Evolutionary conservation across 2,888 invertebrate species (phyloP), one percentile per base, ranked within the genome.

Genomic region (Tribolium freemani): DNA sequence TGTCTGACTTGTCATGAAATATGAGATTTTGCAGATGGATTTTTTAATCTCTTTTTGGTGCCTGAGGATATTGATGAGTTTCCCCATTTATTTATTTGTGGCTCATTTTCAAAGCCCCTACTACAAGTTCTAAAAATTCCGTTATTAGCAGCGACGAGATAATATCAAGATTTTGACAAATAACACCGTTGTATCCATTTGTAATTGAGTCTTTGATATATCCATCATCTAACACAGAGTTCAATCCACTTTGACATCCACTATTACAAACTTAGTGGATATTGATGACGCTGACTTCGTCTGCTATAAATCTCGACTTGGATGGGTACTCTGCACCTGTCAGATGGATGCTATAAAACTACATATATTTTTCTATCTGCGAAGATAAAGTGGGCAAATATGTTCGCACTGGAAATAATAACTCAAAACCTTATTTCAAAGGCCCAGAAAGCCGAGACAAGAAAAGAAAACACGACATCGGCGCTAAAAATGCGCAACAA

Each of bases 221-320:
- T 72, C 69, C 58, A 64, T 72, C 72, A 72, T 69, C 60, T 48
- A 13, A 44, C 60, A 46, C 26, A 53, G 16, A 64, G 61, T 66
- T 70, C 54, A 56, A 73, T 70, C 67, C 50, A 56, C 54, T 76
- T 75, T 74, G 75, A 76, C 76, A 75, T 66, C 53, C 57, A 60
- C 75, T 73, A 75, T 77, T 72, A 75, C 71, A 74, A 69, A 71
- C 75, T 72, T 75, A 70, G 73, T 77, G 73, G 71, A 77, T 76
- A 77, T 75, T 75, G 75, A 76, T 77, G 77, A 69, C 61, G 69
- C 66, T 71, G 66, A 70, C 70, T 69, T 69, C 45, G 56, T 60
- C 70, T 69, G 50, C 61, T 45, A 66, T 73, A 66, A 69, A 73
- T 73, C 67, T 61, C 58, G 58, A 70, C 53, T 44, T 48, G 44